These are phyloP conservation scores for Athripsodes cinereus DNA, from an alignment of 2,888 invertebrate species.

Conservation along the genomic window DNA sequence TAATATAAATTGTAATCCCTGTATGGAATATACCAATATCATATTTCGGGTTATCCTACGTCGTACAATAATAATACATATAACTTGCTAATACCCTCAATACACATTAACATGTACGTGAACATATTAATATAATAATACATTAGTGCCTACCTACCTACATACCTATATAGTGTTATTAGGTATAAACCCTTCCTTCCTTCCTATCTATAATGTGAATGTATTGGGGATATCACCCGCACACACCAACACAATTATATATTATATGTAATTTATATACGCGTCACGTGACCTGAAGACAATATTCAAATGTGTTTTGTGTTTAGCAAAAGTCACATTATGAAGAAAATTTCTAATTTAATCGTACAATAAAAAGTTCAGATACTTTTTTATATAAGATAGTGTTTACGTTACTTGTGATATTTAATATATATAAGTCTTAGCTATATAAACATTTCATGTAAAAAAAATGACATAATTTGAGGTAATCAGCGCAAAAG, in stretches of 20 bases:
- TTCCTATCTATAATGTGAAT: not conserved
- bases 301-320: constrained; percentile 20
- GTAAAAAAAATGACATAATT: too few relatives aligned
- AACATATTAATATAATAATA: too few relatives aligned
- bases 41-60: constrained; percentile 16
- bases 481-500: too few relatives aligned
- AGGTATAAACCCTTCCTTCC: not conserved
- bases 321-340: too few relatives aligned
- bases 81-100: constrained; percentile 6
- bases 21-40: constrained; percentile 18
- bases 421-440: too few relatives aligned
- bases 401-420: too few relatives aligned
- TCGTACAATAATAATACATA: too few relatives aligned
- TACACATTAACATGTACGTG: not conserved
- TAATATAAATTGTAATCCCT: constrained; percentile 10
- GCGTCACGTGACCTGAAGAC: constrained; percentile 23
- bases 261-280: constrained; percentile 26
- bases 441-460: too few relatives aligned
- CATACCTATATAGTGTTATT: not conserved
- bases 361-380: too few relatives aligned
- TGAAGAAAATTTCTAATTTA: too few relatives aligned
- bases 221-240: not conserved
- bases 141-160: not conserved
- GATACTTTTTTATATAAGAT: too few relatives aligned
- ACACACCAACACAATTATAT: constrained; percentile 17